Evolutionary conservation across 2,888 invertebrate species (phyloP), one percentile per base, ranked within the genome.

Genomic region (Maniola hyperantus): DNA sequence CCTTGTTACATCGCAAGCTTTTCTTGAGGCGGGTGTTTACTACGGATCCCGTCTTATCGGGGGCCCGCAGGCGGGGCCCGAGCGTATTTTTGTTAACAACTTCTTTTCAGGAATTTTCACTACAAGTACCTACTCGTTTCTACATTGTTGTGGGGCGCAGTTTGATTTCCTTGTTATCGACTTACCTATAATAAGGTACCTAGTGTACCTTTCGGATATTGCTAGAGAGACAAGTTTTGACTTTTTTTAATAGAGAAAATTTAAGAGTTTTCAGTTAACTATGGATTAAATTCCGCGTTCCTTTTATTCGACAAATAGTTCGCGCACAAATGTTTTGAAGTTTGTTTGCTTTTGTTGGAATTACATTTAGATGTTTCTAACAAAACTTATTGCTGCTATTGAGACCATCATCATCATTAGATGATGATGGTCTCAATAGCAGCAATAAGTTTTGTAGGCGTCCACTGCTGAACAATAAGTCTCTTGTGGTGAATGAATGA

Each of bases 11-110:
- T 53, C 42, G 60, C 51, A 67, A 73, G 76, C 76, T 74, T 78
- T 78, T 78, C 77, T 79, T 77, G 67, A 74, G 72, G 71, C 71
- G 80, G 80, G 79, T 82, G 85, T 83, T 83, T 83, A 83, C 81
- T 79, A 77, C 77, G 80, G 84, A 83, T 80, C 83, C 85, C 77
- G 76, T 78, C 87, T 90, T 91, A 91, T 91, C 91, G 80, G 77
- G 73, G 74, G 73, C 83, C 85, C 83, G 85, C 91, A 91, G 91
- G 88, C 91, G 79, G 77, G 73, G 79, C 78, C 79, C 71, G 71
- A 70, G 77, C 83, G 87, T 88, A 91, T 91, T 91, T 91, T 91
- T 90, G 89, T 87, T 89, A 91, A 90, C 90, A 89, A 91, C 88
- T 90, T 91, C 88, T 89, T 89, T 87, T 83, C 84, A 86, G 77